Base-by-base conservation (phyloP, 2,113 vertebrate species). In the Vicugna pacos region DNA sequence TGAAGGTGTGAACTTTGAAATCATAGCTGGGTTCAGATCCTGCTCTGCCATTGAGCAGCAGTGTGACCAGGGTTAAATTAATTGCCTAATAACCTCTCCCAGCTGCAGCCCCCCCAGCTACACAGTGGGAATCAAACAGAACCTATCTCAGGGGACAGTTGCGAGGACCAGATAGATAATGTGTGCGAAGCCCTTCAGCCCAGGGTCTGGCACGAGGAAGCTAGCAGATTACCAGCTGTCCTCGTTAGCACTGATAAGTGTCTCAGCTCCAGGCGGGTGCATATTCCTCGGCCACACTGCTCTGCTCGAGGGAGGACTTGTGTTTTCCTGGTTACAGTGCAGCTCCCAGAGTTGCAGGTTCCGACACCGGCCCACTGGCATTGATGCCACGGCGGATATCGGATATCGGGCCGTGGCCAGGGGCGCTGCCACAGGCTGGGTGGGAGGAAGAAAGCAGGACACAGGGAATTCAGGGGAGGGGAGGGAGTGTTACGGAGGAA, bases 351-450 rank as follows among this genome's bases (percentile, higher is more conserved):
- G 32, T 22, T 8, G 19, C 90, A n/a, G 24, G 28, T 50, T 32
- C 3, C 28, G 20, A 0, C 54, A 3, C 1, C 10, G 32, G n/a
- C 52, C 64, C 42, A 1, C 28, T 0, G 2, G 3, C 32, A 12
- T 13, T 48, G 3, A 5, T 1, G 1, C 2, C 16, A 19, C n/a
- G 4, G n/a, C 0, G 15, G 12, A 24, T 5, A 0, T 11, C 0
- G 15, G 12, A 24, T 5, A 0, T 11, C 12, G 3, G 38, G 65
- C 54, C 15, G 2, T 9, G n/a, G 56, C 5, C 64, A 28, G 56
- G 12, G 5, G 8, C 38, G 64, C 89, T 87, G n/a, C 69, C 52
- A 24, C 32, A 6, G 60, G 32, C 3, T 48, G 28, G 28, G 8
- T 65, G 38, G 60, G 14, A 52, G 48, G 58, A 38, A 35, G 52